phyloP scores from a whole-genome alignment of 2,797 vertebrate genomes.

The Perodicticus potto region DNA sequence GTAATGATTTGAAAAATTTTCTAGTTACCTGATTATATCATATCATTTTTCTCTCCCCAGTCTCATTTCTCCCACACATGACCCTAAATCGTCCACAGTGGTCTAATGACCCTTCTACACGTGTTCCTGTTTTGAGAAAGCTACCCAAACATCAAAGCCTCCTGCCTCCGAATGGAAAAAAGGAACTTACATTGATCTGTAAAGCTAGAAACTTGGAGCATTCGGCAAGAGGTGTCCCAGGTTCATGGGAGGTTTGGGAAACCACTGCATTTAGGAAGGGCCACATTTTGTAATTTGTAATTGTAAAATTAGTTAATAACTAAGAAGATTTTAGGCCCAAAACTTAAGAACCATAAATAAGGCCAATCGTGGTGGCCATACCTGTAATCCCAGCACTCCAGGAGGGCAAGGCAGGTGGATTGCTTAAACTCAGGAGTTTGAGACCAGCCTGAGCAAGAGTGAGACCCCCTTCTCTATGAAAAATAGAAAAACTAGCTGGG shows the following conservation, averaged over 20 bases:
- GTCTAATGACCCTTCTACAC: background rate
- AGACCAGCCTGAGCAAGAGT: no score
- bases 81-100: background rate
- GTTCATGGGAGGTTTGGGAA: background rate
- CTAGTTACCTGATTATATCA: background rate
- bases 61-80: background rate
- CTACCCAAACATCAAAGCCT: background rate
- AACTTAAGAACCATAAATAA: background rate
- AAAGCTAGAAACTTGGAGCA: background rate
- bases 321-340: background rate
- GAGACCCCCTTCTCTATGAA: no score
- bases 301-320: background rate
- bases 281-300: background rate
- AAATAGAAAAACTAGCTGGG: no score
- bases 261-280: background rate
- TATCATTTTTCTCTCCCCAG: background rate
- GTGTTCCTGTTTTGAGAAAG: background rate
- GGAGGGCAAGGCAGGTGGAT: no score
- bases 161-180: background rate
- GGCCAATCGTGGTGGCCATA: no score
- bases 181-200: background rate
- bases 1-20: background rate
- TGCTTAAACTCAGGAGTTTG: no score
- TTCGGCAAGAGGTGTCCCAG: background rate
- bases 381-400: no score